A percentile compares a stretch with the other conserved stretches of the same genome.
Conservation (phyloP, 2,113 vertebrate species). For the Pao palembangensis region DNA sequence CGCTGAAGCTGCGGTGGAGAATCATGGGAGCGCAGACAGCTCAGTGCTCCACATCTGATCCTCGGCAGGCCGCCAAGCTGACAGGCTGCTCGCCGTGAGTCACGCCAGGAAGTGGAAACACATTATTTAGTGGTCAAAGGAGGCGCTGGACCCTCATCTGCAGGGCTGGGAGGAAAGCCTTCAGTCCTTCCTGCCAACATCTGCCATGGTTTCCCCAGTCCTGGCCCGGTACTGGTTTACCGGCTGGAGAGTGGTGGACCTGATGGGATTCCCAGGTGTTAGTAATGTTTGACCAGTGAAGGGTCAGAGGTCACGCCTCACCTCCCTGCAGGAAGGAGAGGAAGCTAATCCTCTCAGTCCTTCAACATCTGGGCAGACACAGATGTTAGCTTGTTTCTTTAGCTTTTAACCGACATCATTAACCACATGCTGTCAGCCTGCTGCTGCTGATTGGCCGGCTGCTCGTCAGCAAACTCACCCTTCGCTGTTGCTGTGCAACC, state of each 20-base stretch:
- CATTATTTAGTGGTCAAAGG: not conserved
- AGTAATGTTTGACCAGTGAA: too few relatives aligned
- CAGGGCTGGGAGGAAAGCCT: too few relatives aligned
- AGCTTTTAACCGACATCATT: conserved; percentile 22
- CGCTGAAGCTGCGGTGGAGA: conserved; percentile 5
- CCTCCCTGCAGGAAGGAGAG: too few relatives aligned
- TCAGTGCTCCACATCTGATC: conserved; percentile 21
- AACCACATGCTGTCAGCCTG: conserved; percentile 43
- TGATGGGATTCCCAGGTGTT: too few relatives aligned
- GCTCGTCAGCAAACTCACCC: conserved; percentile 23
- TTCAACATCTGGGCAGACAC: too few relatives aligned
- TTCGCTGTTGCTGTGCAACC: conserved; percentile 45
- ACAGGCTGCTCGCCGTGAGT: conserved; percentile 12
- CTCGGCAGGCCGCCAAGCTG: not conserved
- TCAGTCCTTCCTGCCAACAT: too few relatives aligned
- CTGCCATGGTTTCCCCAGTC: too few relatives aligned
- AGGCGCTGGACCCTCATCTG: too few relatives aligned
- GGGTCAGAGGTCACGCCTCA: too few relatives aligned
- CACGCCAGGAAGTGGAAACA: conserved; percentile 9
- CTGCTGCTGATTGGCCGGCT: conserved; percentile 21
- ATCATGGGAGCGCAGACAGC: conserved; percentile 1
- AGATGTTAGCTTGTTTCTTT: not conserved
- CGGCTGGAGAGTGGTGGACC: too few relatives aligned
- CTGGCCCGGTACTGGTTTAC: too few relatives aligned
- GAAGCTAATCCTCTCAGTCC: too few relatives aligned